Evolutionary conservation across 2,113 vertebrate species (phyloP).

Genomic region (Carettochelys insculpta): DNA sequence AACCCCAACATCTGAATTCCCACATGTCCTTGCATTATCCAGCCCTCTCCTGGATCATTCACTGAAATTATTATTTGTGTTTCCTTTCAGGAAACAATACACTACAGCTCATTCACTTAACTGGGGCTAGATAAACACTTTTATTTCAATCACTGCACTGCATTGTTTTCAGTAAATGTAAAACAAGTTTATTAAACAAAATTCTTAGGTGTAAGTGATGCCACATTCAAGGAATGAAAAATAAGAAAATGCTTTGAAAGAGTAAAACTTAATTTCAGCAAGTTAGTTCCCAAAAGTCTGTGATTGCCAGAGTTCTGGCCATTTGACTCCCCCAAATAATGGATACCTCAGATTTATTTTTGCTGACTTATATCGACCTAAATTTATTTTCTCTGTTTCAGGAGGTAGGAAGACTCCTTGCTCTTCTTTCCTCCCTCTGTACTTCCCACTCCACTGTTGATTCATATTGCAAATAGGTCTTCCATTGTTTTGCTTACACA

Average conservation of each 20-base stretch:
- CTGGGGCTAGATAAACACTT: background rate
- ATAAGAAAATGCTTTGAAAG: background rate
- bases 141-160: background rate
- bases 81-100: background rate
- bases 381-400: background rate
- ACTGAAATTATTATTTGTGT: background rate
- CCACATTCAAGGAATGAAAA: no score
- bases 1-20: background rate
- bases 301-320: background rate
- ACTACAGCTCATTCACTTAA: background rate
- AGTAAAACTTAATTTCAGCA: background rate
- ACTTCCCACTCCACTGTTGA: background rate
- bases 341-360: background rate
- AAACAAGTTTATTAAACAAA: background rate
- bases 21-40: background rate
- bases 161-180: background rate
- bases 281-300: background rate
- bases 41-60: background rate
- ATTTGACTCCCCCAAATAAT: no score
- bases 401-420: background rate
- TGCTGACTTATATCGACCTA: background rate
- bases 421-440: background rate
- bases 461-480: background rate
- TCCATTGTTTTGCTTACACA: background rate
- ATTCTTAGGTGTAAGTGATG: no score